Conservation (phyloP, 2,888 invertebrate species). For the Xestoiulus laeticollis region DNA sequence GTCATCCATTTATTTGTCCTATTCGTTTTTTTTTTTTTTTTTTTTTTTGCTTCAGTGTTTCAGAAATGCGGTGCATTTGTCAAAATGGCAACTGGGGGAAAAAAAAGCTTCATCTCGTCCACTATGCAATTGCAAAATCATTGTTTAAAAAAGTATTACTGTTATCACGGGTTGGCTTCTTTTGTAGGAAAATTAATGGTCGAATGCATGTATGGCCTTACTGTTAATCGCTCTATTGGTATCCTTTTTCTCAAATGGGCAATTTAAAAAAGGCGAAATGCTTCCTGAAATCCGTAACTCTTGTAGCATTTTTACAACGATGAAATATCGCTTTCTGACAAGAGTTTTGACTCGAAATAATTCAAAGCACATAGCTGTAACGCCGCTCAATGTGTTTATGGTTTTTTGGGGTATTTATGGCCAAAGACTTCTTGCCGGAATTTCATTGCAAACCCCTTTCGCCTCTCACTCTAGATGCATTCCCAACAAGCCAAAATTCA, state of each 20-base stretch:
- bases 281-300: slow-evolving; percentile 11
- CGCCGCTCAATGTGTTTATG: not conserved
- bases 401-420: slow-evolving; percentile 11
- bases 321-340: slow-evolving; percentile 7
- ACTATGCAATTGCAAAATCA: not conserved
- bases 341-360: not conserved
- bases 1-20: no score
- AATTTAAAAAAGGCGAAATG: not conserved
- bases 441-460: not conserved
- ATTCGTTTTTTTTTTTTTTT: no score
- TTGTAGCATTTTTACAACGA: not conserved
- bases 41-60: no score
- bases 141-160: not conserved
- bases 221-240: not conserved
- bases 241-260: not conserved
- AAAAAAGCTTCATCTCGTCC: not conserved
- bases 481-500: not conserved
- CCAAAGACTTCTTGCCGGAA: not conserved
- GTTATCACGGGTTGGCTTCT: not conserved
- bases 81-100: no score
- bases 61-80: no score
- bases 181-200: not conserved
- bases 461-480: not conserved
- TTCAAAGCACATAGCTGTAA: not conserved
- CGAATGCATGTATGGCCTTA: not conserved